These are phyloP conservation scores for Pseudomugil gertrudae DNA, from an alignment of 2,797 vertebrate species.

Conservation along the genomic window DNA sequence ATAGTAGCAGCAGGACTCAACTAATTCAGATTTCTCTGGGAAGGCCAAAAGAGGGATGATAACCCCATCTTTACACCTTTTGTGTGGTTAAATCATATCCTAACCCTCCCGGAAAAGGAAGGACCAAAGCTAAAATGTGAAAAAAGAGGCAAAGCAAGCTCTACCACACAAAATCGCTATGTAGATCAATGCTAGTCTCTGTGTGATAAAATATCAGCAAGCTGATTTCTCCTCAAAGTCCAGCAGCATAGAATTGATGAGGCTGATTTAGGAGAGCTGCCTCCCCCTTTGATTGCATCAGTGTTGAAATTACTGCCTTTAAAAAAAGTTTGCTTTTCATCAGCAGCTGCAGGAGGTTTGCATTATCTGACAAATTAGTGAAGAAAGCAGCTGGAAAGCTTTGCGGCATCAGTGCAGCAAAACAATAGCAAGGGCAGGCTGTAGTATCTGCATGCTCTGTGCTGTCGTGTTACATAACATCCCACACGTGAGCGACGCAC, in stretches of 20 bases:
- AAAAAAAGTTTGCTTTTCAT: neutral
- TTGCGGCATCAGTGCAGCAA: slow-evolving; percentile 28
- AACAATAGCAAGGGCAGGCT: slow-evolving; percentile 43
- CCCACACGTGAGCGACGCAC: slow-evolving; percentile 56
- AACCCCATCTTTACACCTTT: neutral
- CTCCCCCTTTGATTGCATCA: slow-evolving; percentile 10
- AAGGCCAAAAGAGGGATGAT: neutral
- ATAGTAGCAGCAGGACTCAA: neutral
- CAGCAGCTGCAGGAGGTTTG: neutral
- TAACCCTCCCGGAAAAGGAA: neutral
- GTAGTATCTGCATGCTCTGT: slow-evolving; percentile 45
- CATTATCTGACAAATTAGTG: neutral
- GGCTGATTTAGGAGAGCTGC: neutral
- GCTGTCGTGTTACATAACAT: slow-evolving; percentile 72
- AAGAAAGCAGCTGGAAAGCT: slow-evolving; percentile 3
- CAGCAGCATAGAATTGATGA: neutral
- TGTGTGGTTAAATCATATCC: neutral
- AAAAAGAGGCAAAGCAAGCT: neutral
- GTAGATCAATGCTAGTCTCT: neutral
- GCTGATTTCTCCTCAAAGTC: neutral
- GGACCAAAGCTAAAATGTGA: neutral
- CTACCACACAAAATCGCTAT: neutral
- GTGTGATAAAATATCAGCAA: neutral
- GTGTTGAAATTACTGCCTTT: neutral
- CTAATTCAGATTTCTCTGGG: neutral